These are phyloP conservation scores for Megalops atlanticus DNA, from an alignment of 2,113 vertebrate genomes.

Conservation along the genomic window DNA sequence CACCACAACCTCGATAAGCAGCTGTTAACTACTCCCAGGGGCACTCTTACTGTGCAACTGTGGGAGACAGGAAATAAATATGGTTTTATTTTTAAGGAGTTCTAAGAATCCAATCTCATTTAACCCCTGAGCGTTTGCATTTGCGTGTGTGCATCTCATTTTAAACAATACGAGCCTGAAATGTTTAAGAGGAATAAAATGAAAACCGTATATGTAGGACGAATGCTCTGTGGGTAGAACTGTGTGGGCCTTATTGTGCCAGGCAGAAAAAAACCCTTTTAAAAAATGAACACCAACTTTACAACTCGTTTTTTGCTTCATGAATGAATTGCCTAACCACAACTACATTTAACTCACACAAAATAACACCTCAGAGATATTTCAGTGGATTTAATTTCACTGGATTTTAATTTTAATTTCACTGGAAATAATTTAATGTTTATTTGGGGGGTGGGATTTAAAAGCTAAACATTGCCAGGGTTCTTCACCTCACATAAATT, in stretches of 20 bases:
- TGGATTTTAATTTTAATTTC: neutral
- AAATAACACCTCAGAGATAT: neutral
- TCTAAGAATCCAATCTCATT: neutral
- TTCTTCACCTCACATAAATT: neutral
- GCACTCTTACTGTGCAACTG: neutral
- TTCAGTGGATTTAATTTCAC: too few species aligned
- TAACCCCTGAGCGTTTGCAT: neutral
- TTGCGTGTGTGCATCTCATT: neutral
- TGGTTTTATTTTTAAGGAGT: neutral
- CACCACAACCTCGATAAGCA: conserved; percentile 2
- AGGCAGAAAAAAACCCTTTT: neutral
- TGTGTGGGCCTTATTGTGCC: neutral
- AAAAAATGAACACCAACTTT: neutral
- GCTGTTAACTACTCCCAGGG: conserved; percentile 6
- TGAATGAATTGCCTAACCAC: neutral
- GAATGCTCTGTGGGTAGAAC: neutral
- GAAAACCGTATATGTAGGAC: neutral
- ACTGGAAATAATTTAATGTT: too few species aligned
- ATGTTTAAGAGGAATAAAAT: neutral
- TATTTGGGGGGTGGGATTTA: too few species aligned
- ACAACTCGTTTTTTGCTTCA: neutral
- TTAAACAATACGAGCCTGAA: neutral
- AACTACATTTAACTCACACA: neutral
- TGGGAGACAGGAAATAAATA: conserved; percentile 10
- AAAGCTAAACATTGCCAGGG: too few species aligned